A percentile compares a stretch with the other conserved stretches of the same genome.
Conservation (phyloP, 2,113 vertebrate species). For the Pteruthius melanotis region DNA sequence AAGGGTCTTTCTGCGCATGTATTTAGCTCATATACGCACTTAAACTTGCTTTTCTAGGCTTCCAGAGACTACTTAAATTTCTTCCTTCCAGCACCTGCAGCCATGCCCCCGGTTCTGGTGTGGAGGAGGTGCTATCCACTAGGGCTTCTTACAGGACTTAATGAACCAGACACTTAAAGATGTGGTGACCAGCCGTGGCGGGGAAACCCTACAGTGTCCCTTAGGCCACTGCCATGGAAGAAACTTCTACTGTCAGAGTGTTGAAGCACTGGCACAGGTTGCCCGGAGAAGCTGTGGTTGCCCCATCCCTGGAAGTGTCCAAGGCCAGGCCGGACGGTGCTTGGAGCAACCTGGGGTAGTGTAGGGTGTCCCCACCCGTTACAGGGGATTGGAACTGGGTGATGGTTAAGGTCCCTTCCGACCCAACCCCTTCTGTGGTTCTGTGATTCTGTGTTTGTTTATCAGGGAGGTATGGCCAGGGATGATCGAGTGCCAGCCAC, state of each 20-base stretch:
- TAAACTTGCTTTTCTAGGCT: neutral
- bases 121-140: neutral
- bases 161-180: neutral
- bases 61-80: neutral
- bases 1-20: neutral
- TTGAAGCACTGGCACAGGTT: neutral
- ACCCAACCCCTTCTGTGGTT: neutral
- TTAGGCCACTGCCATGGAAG: neutral
- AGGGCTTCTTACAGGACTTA: neutral
- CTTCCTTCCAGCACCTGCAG: neutral
- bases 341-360: neutral
- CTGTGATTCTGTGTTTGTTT: neutral
- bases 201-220: neutral
- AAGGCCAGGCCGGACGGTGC: neutral
- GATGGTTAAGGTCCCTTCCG: neutral
- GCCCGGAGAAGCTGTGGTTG: neutral
- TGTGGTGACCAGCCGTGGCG: neutral
- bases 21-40: neutral
- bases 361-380: neutral
- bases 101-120: neutral
- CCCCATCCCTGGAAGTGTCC: neutral
- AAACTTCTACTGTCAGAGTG: neutral
- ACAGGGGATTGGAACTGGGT: neutral
- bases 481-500: neutral
- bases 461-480: neutral